These are phyloP conservation scores for Pristionchus mayeri DNA, from an alignment of 2,888 invertebrate genomes.

Conservation along the genomic window DNA sequence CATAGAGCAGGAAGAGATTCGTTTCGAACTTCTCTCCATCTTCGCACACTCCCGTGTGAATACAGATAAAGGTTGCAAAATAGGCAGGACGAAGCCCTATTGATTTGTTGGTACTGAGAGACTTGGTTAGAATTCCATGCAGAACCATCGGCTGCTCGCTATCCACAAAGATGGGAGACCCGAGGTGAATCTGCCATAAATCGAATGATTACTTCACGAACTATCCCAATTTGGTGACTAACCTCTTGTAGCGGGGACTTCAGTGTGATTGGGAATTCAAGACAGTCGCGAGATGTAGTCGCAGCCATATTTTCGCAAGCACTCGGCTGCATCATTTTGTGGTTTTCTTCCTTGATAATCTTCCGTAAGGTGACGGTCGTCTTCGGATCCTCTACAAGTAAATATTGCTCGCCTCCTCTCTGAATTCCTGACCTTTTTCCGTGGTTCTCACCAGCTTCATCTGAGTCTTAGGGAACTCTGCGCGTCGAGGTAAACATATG, in stretches of 20 bases:
- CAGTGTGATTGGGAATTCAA: background rate
- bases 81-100: background rate
- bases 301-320: background rate
- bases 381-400: background rate
- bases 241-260: background rate
- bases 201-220: background rate
- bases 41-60: background rate
- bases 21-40: background rate
- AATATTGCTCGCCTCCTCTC: too few species aligned
- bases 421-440: background rate
- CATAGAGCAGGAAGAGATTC: background rate
- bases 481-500: background rate
- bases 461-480: background rate
- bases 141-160: background rate
- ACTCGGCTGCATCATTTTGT: background rate
- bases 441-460: background rate
- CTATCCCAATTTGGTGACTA: background rate
- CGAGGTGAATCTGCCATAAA: background rate
- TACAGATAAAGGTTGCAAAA: background rate
- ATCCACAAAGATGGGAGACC: background rate
- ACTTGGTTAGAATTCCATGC: background rate
- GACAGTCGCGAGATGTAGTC: background rate
- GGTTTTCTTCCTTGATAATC: background rate
- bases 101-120: too few species aligned
- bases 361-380: too few species aligned